A percentile compares a stretch with the other conserved stretches of the same genome.
These are phyloP conservation scores for Caenorhabditis imperialis DNA, from an alignment of 2,888 invertebrate genomes.

Conservation along the genomic window DNA sequence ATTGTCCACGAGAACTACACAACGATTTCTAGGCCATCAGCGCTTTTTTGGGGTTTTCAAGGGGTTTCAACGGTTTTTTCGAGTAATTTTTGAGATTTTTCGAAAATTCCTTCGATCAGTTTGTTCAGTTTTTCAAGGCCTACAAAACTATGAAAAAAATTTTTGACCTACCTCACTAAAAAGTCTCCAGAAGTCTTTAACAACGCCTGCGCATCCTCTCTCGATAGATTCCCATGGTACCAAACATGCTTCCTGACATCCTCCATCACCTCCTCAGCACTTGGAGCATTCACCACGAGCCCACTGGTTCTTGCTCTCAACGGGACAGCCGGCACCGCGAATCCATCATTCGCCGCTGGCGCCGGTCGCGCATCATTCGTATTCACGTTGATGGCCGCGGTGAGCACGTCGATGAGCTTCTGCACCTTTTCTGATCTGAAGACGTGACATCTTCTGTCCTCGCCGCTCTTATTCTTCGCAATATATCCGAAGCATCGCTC, in stretches of 20 bases:
- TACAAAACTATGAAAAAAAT: too few species aligned
- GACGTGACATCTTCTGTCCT: slow-evolving; percentile 50
- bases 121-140: too few species aligned
- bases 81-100: too few species aligned
- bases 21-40: too few species aligned
- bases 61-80: too few species aligned
- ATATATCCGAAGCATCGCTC: slow-evolving; percentile 54
- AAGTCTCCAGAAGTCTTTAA: slow-evolving; percentile 31
- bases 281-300: not conserved
- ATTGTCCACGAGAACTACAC: slow-evolving; percentile 2
- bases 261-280: not conserved
- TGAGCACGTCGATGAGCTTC: slow-evolving; percentile 22
- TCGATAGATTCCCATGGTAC: slow-evolving; percentile 44
- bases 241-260: slow-evolving; percentile 19
- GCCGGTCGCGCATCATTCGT: slow-evolving; percentile 13
- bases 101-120: too few species aligned
- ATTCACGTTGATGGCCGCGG: slow-evolving; percentile 27
- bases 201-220: slow-evolving; percentile 29
- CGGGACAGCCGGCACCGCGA: slow-evolving; percentile 2
- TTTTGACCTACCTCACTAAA: too few species aligned
- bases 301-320: not conserved
- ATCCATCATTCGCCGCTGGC: slow-evolving; percentile 10
- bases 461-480: slow-evolving; percentile 50
- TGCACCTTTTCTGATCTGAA: slow-evolving; percentile 41
- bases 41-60: too few species aligned